Conservation (phyloP, 1,140 invertebrate species). For the Papilio helenus region DNA sequence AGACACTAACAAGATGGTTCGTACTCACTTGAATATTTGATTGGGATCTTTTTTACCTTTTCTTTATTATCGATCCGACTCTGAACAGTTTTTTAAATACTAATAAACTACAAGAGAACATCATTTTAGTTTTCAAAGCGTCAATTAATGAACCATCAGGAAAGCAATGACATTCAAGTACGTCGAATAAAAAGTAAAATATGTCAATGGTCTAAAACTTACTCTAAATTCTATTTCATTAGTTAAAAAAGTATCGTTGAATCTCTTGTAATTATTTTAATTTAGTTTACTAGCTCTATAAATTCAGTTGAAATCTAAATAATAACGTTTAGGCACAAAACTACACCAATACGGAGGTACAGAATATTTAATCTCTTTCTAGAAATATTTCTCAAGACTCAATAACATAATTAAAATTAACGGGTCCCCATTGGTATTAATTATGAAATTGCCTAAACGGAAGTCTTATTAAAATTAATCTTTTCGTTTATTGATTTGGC, state of each 20-base stretch:
- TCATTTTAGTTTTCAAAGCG: constrained; percentile 8
- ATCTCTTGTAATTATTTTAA: too few species aligned
- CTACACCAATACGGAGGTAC: neutral
- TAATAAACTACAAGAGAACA: neutral
- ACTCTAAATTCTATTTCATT: neutral
- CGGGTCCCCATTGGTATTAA: neutral
- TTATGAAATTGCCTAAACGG: too few species aligned
- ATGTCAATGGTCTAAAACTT: constrained; percentile 6
- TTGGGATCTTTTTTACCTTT: constrained; percentile 42
- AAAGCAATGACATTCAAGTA: neutral
- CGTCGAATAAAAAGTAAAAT: constrained; percentile 18
- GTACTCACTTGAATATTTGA: constrained; percentile 51
- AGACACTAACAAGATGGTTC: constrained; percentile 61
- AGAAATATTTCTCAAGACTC: too few species aligned
- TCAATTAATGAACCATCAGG: neutral
- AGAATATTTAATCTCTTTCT: too few species aligned
- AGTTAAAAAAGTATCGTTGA: neutral
- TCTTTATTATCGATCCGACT: constrained; percentile 5
- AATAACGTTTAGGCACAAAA: neutral
- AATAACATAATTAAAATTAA: neutral
- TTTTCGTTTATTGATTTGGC: neutral
- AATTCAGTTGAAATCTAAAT: neutral
- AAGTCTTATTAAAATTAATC: neutral
- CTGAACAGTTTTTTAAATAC: neutral
- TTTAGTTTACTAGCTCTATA: neutral